These are phyloP conservation scores for Erinaceus europaeus DNA, from an alignment of 2,113 vertebrate species.

Conservation along the genomic window DNA sequence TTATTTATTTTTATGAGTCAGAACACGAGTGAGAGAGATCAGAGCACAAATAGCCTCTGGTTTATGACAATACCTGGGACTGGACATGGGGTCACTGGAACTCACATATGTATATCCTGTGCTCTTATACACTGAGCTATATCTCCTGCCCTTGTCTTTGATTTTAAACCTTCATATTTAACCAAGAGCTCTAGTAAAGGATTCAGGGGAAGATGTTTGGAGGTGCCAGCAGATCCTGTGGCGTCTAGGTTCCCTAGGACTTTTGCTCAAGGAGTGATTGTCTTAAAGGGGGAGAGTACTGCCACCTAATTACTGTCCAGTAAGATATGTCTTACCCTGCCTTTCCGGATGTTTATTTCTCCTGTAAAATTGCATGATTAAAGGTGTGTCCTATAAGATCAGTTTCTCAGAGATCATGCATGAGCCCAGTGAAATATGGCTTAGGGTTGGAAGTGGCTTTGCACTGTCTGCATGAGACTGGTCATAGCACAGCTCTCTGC, in stretches of 20 bases:
- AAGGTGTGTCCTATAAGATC: not conserved
- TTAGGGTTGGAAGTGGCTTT: constrained; percentile 18
- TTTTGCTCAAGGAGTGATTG: not conserved
- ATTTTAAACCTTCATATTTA: not conserved
- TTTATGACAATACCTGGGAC: too few species aligned
- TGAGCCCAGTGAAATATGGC: not conserved
- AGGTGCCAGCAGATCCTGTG: not conserved
- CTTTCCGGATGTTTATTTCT: not conserved
- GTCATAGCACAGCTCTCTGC: not conserved
- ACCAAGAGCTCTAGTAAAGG: not conserved
- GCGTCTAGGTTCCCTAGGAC: not conserved
- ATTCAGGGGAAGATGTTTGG: not conserved
- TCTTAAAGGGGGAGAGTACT: fast-evolving
- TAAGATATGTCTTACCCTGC: not conserved
- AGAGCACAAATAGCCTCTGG: too few species aligned
- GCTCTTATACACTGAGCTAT: too few species aligned
- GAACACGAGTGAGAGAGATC: too few species aligned
- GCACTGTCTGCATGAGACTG: not conserved
- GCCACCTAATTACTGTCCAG: not conserved
- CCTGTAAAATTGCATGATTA: not conserved
- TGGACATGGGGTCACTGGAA: too few species aligned
- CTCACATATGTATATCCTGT: too few species aligned
- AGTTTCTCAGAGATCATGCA: not conserved
- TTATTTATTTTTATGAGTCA: too few species aligned
- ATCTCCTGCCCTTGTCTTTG: not conserved